These are phyloP conservation scores for Drosophila pseudoobscura DNA, from an alignment of 1,140 invertebrate species.

Conservation along the genomic window DNA sequence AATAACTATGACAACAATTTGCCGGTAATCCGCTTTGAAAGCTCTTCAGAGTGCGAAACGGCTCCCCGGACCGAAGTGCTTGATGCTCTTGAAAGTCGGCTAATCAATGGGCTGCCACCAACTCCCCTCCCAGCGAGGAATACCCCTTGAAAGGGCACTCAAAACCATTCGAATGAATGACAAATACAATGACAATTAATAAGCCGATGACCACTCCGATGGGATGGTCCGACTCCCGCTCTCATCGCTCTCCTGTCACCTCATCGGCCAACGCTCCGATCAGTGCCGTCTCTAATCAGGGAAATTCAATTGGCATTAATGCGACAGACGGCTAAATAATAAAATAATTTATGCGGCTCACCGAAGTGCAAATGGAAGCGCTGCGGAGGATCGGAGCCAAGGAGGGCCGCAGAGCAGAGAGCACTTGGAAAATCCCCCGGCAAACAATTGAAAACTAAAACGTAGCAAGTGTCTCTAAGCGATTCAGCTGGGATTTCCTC, in stretches of 20 bases:
- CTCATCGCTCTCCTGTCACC: slow-evolving; percentile 7
- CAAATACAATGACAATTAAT: no score
- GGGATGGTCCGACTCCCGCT: no score
- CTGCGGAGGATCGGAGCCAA: not conserved
- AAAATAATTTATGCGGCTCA: slow-evolving; percentile 69
- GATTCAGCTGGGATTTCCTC: slow-evolving; percentile 35
- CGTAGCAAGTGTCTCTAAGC: slow-evolving; percentile 51
- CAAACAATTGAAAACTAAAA: slow-evolving; percentile 60
- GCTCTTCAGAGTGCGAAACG: slow-evolving; percentile 16
- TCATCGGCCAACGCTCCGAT: no score
- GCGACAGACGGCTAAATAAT: slow-evolving; percentile 56
- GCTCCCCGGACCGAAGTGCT: not conserved
- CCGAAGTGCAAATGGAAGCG: slow-evolving; percentile 49
- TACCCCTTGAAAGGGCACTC: no score
- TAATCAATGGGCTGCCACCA: not conserved
- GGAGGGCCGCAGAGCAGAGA: slow-evolving; percentile 12
- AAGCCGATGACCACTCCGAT: no score
- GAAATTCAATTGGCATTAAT: slow-evolving; percentile 67
- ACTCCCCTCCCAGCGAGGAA: no score
- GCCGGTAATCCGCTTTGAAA: slow-evolving; percentile 49
- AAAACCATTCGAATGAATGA: no score
- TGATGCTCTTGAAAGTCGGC: not conserved
- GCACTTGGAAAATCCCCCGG: not conserved
- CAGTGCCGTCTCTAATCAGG: slow-evolving; percentile 30
- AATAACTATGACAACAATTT: slow-evolving; percentile 50